These are phyloP conservation scores for Gadus macrocephalus DNA, from an alignment of 2,113 vertebrate genomes.

Conservation along the genomic window DNA sequence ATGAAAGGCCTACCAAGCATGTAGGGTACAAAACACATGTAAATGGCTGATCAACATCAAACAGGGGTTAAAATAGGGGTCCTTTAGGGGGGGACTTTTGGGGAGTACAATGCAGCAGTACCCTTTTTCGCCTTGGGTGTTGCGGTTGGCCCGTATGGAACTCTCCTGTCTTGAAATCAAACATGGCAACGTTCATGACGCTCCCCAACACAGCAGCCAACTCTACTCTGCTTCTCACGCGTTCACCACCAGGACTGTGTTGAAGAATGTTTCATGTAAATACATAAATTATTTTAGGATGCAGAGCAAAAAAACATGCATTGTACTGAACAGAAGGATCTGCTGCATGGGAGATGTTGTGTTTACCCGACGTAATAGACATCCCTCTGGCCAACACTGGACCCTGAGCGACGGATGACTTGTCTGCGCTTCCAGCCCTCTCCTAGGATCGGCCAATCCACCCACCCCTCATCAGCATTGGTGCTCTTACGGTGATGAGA, in stretches of 20 bases:
- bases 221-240: slow-evolving; percentile 83
- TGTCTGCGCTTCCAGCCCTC: slow-evolving; percentile 84
- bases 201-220: slow-evolving; percentile 71
- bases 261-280: neutral
- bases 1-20: no score
- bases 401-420: slow-evolving; percentile 79
- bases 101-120: slow-evolving; percentile 11
- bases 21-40: neutral
- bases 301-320: neutral
- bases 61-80: neutral
- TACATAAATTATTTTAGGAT: neutral
- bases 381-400: slow-evolving; percentile 79
- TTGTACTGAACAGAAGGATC: neutral
- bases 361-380: slow-evolving; percentile 84
- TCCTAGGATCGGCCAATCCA: slow-evolving; percentile 77
- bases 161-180: slow-evolving; percentile 81
- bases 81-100: neutral
- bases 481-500: slow-evolving; percentile 33
- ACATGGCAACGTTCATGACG: slow-evolving; percentile 69
- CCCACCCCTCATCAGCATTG: slow-evolving; percentile 75
- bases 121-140: slow-evolving; percentile 45
- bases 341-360: neutral
- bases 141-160: slow-evolving; percentile 50
- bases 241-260: slow-evolving; percentile 76
- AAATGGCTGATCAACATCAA: neutral